Evolutionary conservation across 92 coral and sea anemone species (phyloP), one percentile per base, ranked within the genome.

Genomic region (Epizoanthus scotinus): DNA sequence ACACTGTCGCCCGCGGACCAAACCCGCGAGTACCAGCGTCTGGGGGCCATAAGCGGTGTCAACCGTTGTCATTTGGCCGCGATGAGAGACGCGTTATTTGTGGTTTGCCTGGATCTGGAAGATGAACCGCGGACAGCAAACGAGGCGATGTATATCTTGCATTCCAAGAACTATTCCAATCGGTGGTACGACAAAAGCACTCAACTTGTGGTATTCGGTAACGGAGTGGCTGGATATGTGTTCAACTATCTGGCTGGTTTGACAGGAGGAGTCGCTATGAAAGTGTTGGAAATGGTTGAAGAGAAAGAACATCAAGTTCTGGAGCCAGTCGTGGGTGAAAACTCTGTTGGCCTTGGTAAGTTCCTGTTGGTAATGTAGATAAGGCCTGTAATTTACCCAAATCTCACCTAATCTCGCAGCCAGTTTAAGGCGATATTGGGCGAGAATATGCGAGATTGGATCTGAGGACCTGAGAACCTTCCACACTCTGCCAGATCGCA

Each of bases 131-230:
- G 85, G 68, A 85, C 84, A 68, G 87, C 90, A 29, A 91, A 91
- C 84, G 90, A 88, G 63, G 90, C 94, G 34, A 91, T 91, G 92
- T 77, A 80, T 56, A 67, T 78, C 24, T 83, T 91, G 14, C 85
- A 88, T 28, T 91, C 95, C 77, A 81, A 67, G 77, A 91, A 88
- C 89, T 86, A 83, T 83, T 63, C 84, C 19, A 91, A 91, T 69
- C 92, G 95, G 15, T 88, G 95, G 95, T 91, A 85, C 50, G 92
- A 88, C 83, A 91, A 91, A 53, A 88, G 95, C 36, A 85, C 86
- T 57, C 95, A 91, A 82, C 74, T 91, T 8, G 91, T 91, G 22
- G 88, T 88, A 25, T 88, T 91, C 24, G 87, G 88, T 44, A 91
- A 88, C 17, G 95, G 95, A 2, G 92, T 91, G 59, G 90, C 94